Evolutionary conservation across 2,113 vertebrate genomes (phyloP).

Genomic region (Misgurnus mizolepis): DNA sequence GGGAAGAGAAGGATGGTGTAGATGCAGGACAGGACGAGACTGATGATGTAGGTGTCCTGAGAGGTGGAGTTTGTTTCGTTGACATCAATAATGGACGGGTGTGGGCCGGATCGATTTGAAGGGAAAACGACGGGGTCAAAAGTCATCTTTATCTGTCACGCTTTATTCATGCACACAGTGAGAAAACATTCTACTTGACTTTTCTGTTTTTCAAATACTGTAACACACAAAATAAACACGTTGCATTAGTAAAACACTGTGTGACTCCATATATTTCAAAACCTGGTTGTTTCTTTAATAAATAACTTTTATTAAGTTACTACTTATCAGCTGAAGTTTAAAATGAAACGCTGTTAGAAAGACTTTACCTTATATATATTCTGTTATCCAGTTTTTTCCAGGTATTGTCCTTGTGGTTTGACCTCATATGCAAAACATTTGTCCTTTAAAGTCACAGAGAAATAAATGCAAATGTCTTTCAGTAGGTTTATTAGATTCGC

Average conservation of each 20-base stretch:
- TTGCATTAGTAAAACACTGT: not conserved
- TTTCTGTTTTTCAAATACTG: not conserved
- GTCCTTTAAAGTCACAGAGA: slow-evolving; percentile 6
- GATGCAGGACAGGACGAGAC: slow-evolving; percentile 83
- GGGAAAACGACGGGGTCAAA: not conserved
- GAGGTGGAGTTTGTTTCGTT: slow-evolving; percentile 56
- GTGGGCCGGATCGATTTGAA: not conserved
- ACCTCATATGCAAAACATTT: not conserved
- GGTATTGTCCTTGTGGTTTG: not conserved
- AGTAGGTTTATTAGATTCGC: not conserved
- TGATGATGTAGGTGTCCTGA: slow-evolving; percentile 74
- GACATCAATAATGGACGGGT: not conserved
- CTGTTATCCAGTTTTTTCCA: not conserved
- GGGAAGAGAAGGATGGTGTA: slow-evolving; percentile 88
- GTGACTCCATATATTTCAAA: not conserved
- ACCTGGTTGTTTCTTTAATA: not conserved
- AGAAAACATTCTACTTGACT: not conserved
- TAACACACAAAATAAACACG: not conserved
- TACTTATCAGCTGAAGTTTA: not conserved
- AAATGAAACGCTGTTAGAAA: not conserved
- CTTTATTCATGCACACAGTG: not conserved
- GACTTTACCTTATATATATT: not conserved
- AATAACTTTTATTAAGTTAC: not conserved
- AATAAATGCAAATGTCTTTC: not conserved
- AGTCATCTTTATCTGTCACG: not conserved